Evolutionary conservation across 2,113 vertebrate genomes (phyloP), one percentile per base, ranked within the genome.

Genomic region (Aix galericulata): DNA sequence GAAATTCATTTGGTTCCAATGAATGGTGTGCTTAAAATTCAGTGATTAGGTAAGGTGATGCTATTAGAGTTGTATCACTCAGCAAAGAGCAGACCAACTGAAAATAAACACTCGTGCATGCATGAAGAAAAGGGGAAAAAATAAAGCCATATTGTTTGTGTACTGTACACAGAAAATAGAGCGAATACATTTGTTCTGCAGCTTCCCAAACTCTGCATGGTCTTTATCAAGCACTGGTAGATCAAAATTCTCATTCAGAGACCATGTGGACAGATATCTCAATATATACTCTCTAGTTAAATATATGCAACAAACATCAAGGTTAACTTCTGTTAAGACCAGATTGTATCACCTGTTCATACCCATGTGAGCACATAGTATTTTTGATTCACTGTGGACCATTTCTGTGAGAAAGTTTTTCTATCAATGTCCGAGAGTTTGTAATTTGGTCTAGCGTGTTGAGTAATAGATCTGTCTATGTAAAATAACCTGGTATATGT

Each of bases 11-110:
- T 87, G 11, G 8, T 68, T 75, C 17, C 25, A 38, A 16, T 82
- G 26, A 88, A 92, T 78, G 25, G 7, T 46, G 46, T 84, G 11
- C 32, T 94, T 89, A 75, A 93, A 31, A 36, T 77, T n/a, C 82
- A 82, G 44, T 64, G 34, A 67, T 66, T 90, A 17, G 34, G 18
- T 58, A 66, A 86, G 53, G 58, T 60, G 34, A 15, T 82, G 11
- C 32, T 64, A 23, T 64, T 82, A n/a, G 53, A 86, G 44, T 63
- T 72, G 15, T 60, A 32, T 42, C 34, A 34, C 32, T 84, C 27
- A 11, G 20, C 36, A 76, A 63, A 29, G 26, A 76, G 26, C 8
- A 74, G 56, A 80, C 2, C 38, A 80, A 48, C 17, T 1, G 15
- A 40, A 81, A 75, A 40, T 25, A 81, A 78, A 72, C 16, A 84